These are phyloP conservation scores for Patagioenas fasciata DNA, from an alignment of 2,113 vertebrate genomes.

Conservation along the genomic window DNA sequence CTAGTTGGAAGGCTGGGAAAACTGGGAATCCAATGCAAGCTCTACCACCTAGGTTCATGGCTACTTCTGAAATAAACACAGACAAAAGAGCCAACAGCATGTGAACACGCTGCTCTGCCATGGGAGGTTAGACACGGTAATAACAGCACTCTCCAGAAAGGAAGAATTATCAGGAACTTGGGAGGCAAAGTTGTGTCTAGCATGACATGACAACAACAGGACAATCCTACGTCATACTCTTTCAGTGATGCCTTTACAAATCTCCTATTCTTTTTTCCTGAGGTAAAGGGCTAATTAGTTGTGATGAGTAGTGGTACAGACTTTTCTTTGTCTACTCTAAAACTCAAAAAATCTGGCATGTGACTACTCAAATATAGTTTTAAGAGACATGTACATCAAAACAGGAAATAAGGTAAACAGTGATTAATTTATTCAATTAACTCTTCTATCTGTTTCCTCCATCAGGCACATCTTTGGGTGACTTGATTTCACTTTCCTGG, in stretches of 20 bases:
- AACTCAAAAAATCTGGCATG: background rate
- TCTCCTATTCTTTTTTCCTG: background rate
- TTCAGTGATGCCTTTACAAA: background rate
- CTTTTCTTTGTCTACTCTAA: background rate
- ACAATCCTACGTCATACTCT: background rate
- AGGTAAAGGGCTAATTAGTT: background rate
- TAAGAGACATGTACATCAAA: background rate
- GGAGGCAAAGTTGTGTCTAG: background rate
- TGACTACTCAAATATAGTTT: background rate
- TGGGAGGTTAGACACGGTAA: background rate
- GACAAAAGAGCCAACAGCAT: background rate
- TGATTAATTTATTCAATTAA: background rate
- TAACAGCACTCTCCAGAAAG: background rate
- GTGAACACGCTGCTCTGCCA: background rate
- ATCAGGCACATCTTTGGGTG: background rate
- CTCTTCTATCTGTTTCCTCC: background rate
- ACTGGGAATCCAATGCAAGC: background rate
- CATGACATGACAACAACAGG: no score
- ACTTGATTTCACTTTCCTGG: background rate
- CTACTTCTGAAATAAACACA: background rate
- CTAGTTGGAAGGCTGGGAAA: background rate
- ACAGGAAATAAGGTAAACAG: background rate
- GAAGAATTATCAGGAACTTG: background rate
- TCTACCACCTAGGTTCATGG: accelerated
- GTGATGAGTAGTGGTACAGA: background rate